These are phyloP conservation scores for Cottoperca gobio DNA, from an alignment of 2,797 vertebrate species.

Conservation along the genomic window DNA sequence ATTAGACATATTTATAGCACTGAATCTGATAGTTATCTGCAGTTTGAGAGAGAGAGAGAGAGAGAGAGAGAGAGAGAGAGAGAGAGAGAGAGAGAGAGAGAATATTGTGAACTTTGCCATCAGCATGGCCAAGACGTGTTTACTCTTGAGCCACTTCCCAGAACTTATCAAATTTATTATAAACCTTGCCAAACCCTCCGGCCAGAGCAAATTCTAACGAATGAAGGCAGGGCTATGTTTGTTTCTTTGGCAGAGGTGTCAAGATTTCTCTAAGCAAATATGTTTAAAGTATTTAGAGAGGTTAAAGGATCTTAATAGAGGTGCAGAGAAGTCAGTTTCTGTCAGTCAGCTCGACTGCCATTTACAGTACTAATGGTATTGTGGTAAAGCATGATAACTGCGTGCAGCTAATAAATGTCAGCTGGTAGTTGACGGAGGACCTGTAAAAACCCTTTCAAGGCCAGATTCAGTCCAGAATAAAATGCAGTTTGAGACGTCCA, in stretches of 20 bases:
- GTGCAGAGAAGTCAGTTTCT: not conserved
- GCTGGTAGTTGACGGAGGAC: slow-evolving; percentile 8
- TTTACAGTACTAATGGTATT: not conserved
- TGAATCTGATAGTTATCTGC: not conserved
- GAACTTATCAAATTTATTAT: slow-evolving; percentile 71
- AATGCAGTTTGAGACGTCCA: slow-evolving; percentile 23
- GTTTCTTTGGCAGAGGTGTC: slow-evolving; percentile 42
- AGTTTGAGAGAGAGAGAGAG: too few relatives aligned
- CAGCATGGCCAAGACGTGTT: slow-evolving; percentile 60
- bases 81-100: too few relatives aligned
- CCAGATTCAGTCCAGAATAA: slow-evolving; percentile 17
- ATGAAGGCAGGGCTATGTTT: slow-evolving; percentile 35
- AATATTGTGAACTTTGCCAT: slow-evolving; percentile 62
- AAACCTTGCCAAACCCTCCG: slow-evolving; percentile 30
- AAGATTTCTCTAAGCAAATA: slow-evolving; percentile 41
- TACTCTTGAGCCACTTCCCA: slow-evolving; percentile 66
- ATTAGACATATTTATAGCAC: not conserved
- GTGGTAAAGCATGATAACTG: slow-evolving; percentile 13
- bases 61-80: too few relatives aligned
- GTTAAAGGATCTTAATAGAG: slow-evolving; percentile 8
- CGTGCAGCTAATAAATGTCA: slow-evolving; percentile 5
- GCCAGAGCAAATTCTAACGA: not conserved
- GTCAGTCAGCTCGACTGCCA: not conserved
- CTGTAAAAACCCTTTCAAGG: slow-evolving; percentile 21
- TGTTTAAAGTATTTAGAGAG: slow-evolving; percentile 23